A percentile compares a stretch with the other conserved stretches of the same genome.
These are phyloP conservation scores for Xylocopa sonorina DNA, from an alignment of 1,140 invertebrate species.

Conservation along the genomic window DNA sequence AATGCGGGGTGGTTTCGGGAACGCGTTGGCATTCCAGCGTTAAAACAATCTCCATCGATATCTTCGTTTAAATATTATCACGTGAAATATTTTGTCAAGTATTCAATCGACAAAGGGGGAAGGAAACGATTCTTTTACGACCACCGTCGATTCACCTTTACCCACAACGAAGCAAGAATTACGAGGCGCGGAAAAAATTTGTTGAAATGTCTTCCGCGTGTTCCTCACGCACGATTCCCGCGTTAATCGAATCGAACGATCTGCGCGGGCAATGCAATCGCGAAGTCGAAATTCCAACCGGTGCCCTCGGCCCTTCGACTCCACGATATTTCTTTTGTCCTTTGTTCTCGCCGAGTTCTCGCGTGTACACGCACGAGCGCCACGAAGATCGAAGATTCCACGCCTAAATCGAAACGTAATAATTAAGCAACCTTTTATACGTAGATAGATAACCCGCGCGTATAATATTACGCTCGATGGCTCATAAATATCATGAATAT, in stretches of 20 bases:
- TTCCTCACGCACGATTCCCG: slow-evolving; percentile 41
- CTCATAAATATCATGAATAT: neutral
- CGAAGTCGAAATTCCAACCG: slow-evolving; percentile 45
- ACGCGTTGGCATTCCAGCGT: no score
- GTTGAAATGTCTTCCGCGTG: slow-evolving; percentile 53
- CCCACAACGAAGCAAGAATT: neutral
- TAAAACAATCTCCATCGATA: no score
- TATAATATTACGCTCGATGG: neutral
- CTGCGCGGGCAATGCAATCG: slow-evolving; percentile 45
- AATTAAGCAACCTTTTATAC: slow-evolving; percentile 61
- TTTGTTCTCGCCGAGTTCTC: slow-evolving; percentile 46
- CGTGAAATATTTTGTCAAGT: no score
- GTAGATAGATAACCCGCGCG: neutral
- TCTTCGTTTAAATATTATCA: no score
- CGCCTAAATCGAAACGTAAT: slow-evolving; percentile 71
- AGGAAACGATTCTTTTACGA: slow-evolving; percentile 5
- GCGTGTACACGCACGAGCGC: neutral
- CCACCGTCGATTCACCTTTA: slow-evolving; percentile 5
- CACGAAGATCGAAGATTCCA: slow-evolving; percentile 63
- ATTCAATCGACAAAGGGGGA: no score
- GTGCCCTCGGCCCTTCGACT: slow-evolving; percentile 32
- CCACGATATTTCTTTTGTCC: slow-evolving; percentile 48
- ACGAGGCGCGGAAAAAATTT: slow-evolving; percentile 40
- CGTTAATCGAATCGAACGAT: slow-evolving; percentile 53
- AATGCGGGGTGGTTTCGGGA: no score